These are phyloP conservation scores for Planococcus citri DNA, from an alignment of 1,140 invertebrate species.

Conservation along the genomic window DNA sequence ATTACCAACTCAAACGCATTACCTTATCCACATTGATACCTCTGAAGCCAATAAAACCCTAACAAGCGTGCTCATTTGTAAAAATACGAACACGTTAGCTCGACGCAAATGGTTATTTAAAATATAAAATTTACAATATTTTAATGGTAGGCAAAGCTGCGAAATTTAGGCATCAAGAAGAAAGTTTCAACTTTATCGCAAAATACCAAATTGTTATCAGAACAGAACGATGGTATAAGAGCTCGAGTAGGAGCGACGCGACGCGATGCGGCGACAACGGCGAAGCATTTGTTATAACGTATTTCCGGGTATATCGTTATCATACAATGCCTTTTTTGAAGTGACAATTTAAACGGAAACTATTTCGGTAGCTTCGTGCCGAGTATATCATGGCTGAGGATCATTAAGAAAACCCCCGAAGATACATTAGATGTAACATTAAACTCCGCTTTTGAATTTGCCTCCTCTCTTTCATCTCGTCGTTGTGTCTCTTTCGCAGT, in stretches of 20 bases:
- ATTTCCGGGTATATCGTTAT: conserved; percentile 6
- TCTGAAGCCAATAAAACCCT: too few species aligned
- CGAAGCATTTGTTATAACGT: conserved; percentile 1
- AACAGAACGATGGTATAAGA: background rate
- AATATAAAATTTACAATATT: background rate
- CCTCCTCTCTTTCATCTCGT: too few species aligned
- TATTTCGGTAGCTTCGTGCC: background rate
- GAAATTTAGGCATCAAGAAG: background rate
- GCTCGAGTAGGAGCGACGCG: too few species aligned
- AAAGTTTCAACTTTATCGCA: background rate
- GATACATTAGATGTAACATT: conserved; percentile 7
- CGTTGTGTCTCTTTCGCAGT: background rate
- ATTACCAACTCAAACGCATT: too few species aligned
- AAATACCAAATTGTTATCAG: background rate
- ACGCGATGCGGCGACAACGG: too few species aligned
- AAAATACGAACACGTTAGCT: background rate
- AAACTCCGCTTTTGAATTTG: conserved; percentile 1
- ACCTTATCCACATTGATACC: too few species aligned
- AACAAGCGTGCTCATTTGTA: too few species aligned
- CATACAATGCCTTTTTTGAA: conserved; percentile 7
- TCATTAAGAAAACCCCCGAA: conserved; percentile 6
- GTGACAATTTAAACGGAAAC: conserved; percentile 3
- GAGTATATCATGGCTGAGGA: background rate
- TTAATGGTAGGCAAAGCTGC: background rate
- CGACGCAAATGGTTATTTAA: background rate